Conservation (phyloP, 2,888 invertebrate genomes). For the Cryptus armator region DNA sequence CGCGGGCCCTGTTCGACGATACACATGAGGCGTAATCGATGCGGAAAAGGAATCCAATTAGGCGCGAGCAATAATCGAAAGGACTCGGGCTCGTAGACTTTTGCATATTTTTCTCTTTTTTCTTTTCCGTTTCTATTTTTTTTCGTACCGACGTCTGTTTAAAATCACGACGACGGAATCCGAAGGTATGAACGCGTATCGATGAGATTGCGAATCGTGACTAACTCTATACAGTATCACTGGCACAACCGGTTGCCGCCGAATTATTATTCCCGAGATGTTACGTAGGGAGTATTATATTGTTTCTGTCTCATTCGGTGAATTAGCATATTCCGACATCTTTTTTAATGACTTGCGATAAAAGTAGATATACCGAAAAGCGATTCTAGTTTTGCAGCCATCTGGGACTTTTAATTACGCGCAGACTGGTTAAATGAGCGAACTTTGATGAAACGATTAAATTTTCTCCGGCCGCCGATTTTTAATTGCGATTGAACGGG, state of each 20-base stretch:
- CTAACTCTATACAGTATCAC: background rate
- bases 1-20: constrained; percentile 73
- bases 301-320: constrained; percentile 9
- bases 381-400: background rate
- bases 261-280: constrained; percentile 29
- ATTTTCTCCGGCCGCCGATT: constrained; percentile 20
- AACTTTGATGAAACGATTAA: constrained; percentile 1
- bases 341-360: background rate
- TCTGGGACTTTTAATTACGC: constrained; percentile 19
- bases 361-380: background rate
- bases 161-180: constrained; percentile 16
- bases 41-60: constrained; percentile 83
- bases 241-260: background rate
- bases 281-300: background rate
- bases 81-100: constrained; percentile 44
- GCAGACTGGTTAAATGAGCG: constrained; percentile 14
- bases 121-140: constrained; percentile 2
- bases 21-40: constrained; percentile 77
- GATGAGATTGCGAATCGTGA: constrained; percentile 53
- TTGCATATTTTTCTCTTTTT: constrained; percentile 57
- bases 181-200: constrained; percentile 31
- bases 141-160: background rate
- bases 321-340: constrained; percentile 19
- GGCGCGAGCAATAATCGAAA: constrained; percentile 81
- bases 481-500: constrained; percentile 44